Percentiles rank a stretch among this genome's conserved stretches.
These are phyloP conservation scores for Kryptopterus vitreolus DNA, from an alignment of 2,797 vertebrate genomes.

Conservation along the genomic window DNA sequence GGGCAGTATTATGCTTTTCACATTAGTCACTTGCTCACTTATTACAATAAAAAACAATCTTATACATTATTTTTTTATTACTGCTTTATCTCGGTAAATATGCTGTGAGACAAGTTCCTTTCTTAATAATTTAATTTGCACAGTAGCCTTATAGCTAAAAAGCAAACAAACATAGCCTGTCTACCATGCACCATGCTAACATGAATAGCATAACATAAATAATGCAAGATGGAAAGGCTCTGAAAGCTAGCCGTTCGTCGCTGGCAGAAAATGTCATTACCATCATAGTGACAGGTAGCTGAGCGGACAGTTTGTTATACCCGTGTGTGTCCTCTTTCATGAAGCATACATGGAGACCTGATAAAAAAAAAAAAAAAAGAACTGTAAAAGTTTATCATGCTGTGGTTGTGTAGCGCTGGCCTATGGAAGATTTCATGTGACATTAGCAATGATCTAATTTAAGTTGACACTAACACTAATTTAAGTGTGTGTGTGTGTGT, in stretches of 20 bases:
- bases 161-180: background rate
- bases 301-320: slow-evolving; percentile 11
- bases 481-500: background rate
- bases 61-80: no score
- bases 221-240: slow-evolving; percentile 32
- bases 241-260: slow-evolving; percentile 11
- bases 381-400: background rate
- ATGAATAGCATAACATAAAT: slow-evolving; percentile 31
- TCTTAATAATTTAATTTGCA: background rate
- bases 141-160: background rate
- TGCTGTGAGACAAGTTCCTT: no score
- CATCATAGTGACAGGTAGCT: slow-evolving; percentile 12
- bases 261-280: slow-evolving; percentile 19
- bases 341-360: background rate
- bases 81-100: no score
- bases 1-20: no score
- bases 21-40: no score
- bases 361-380: background rate
- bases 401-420: slow-evolving; percentile 7
- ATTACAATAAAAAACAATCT: no score
- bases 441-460: slow-evolving; percentile 40
- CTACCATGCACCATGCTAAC: background rate
- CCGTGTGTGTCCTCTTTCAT: background rate
- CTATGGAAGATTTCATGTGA: slow-evolving; percentile 22
- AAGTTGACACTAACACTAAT: slow-evolving; percentile 1